A percentile compares a stretch with the other conserved stretches of the same genome.
These are phyloP conservation scores for Drosophila eohydei DNA, from an alignment of 2,888 invertebrate genomes.

Conservation along the genomic window DNA sequence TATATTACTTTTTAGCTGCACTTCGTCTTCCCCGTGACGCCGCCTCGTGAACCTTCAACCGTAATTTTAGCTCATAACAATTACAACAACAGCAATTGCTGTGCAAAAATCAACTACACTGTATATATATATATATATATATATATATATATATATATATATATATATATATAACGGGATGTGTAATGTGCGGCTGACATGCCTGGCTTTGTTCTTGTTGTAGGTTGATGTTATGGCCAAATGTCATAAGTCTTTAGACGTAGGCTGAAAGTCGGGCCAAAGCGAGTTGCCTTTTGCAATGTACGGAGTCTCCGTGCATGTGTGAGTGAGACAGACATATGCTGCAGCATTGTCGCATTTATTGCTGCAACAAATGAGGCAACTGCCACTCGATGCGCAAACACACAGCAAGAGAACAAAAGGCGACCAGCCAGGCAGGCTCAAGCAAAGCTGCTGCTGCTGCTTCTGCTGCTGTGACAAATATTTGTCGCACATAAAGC, in stretches of 20 bases:
- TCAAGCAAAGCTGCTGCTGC: constrained; percentile 22
- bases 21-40: neutral
- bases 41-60: constrained; percentile 21
- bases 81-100: constrained; percentile 72
- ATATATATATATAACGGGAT: constrained; percentile 16
- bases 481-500: constrained; percentile 61
- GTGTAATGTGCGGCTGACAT: constrained; percentile 76
- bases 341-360: constrained; percentile 37
- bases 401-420: constrained; percentile 12
- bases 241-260: constrained; percentile 74
- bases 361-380: constrained; percentile 43
- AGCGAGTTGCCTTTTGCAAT: constrained; percentile 29
- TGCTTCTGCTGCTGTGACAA: constrained; percentile 44
- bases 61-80: constrained; percentile 78
- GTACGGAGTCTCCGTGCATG: constrained; percentile 1
- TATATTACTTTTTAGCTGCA: constrained; percentile 72
- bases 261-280: constrained; percentile 39
- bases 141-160: constrained; percentile 3
- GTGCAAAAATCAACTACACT: constrained; percentile 64
- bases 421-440: neutral
- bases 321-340: constrained; percentile 16
- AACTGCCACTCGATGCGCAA: constrained; percentile 34
- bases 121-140: constrained; percentile 1
- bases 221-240: constrained; percentile 53
- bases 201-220: constrained; percentile 38